Evolutionary conservation across 2,113 vertebrate species (phyloP).

Genomic region (Telmatochromis sp.): DNA sequence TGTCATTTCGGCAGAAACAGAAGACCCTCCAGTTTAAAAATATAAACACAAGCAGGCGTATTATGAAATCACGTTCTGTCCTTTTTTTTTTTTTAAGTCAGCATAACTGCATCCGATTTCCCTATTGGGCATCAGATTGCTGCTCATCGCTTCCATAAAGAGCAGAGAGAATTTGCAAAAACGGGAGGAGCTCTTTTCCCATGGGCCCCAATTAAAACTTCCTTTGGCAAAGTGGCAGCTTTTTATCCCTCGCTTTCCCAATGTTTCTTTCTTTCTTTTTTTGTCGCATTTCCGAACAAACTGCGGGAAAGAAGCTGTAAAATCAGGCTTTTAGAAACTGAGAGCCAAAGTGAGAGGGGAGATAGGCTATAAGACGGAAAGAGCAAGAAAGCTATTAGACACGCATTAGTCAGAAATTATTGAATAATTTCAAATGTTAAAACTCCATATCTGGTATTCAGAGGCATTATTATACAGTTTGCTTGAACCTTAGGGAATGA

Average conservation of each 20-base stretch:
- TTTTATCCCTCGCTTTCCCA: constrained; percentile 43
- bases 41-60: constrained; percentile 29
- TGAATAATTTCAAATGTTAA: constrained; percentile 69
- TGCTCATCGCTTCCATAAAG: constrained; percentile 59
- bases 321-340: constrained; percentile 48
- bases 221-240: constrained; percentile 61
- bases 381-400: constrained; percentile 65
- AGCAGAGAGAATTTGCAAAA: constrained; percentile 57
- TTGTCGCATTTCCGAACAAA: constrained; percentile 43
- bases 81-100: constrained; percentile 35
- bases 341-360: constrained; percentile 26
- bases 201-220: constrained; percentile 74
- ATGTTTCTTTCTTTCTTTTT: background rate
- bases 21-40: constrained; percentile 23
- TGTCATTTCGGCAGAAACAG: constrained; percentile 5
- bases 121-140: constrained; percentile 40
- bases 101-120: constrained; percentile 37
- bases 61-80: background rate
- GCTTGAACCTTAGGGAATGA: constrained; percentile 36
- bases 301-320: constrained; percentile 34
- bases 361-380: constrained; percentile 34
- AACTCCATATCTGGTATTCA: constrained; percentile 58
- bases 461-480: constrained; percentile 55
- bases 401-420: constrained; percentile 67
- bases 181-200: constrained; percentile 47